Evolutionary conservation across 2,888 invertebrate species (phyloP), one percentile per base, ranked within the genome.

Genomic region (Spialia ferax): DNA sequence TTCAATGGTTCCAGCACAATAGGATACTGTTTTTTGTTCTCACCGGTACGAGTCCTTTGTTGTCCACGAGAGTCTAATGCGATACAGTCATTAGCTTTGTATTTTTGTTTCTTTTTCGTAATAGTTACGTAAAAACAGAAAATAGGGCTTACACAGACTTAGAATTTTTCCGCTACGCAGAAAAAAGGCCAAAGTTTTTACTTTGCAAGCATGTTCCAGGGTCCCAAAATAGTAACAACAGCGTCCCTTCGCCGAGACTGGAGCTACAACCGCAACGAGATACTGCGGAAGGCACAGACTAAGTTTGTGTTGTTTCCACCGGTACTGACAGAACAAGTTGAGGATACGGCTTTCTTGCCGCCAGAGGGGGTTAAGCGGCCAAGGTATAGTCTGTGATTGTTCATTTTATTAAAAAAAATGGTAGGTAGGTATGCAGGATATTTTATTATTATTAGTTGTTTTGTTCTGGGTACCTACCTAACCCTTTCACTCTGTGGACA

Each of bases 251-350:
- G 74, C 1, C 73, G 74, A 0, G 81, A 83, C 8, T 91, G 91
- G 91, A 22, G 0, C 0, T 67, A 48, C 0, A 85, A 85, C 60
- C 79, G 82, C 1, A 71, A 63, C 0, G 73, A 75, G 29, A 89
- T 91, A 0, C 64, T 87, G 1, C 65, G 72, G 0, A 71, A 71
- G 11, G 83, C 88, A 0, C 72, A 68, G 23, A 70, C 65, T 0
- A 61, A 70, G 2, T 92, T 91, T 69, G 79, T 89, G 0, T 74
- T 91, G 18, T 89, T 90, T 66, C 81, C 86, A 0, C 77, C 84
- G 0, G 68, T 75, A 0, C 75, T 77, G 0, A 50, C 48, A 0
- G 84, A 89, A 60, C 32, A 68, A 0, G 71, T 88, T 0, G 89
- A 88, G 29, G 88, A 89, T 38, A 52, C 45, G 0, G 82, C 81